Conservation (phyloP, 2,113 vertebrate genomes). For the Sinosuthora webbiana region DNA sequence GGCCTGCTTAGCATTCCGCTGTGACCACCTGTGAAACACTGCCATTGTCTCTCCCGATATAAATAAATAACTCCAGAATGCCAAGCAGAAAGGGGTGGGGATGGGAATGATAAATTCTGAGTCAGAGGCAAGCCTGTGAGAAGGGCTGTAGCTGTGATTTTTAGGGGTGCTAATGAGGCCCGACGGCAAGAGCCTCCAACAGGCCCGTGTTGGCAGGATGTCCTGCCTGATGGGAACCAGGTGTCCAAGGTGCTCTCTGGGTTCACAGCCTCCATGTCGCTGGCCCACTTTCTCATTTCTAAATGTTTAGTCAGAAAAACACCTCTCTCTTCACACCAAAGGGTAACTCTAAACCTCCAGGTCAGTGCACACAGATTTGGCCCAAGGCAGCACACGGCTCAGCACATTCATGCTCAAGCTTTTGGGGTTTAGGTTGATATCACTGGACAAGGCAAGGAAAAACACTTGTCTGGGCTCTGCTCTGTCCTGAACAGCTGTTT, state of each 20-base stretch:
- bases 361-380: neutral
- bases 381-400: fast-evolving
- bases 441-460: neutral
- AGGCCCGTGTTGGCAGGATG: neutral
- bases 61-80: conserved; percentile 60
- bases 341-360: neutral
- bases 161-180: conserved; percentile 31
- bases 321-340: neutral
- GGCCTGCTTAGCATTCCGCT: conserved; percentile 45
- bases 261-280: neutral
- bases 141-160: conserved; percentile 8
- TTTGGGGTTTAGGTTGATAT: neutral
- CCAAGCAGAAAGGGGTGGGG: conserved; percentile 20
- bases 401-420: neutral
- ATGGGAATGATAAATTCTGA: conserved; percentile 9
- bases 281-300: neutral
- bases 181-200: neutral
- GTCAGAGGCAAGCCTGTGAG: neutral
- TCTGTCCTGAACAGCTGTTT: neutral
- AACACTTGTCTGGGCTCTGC: neutral
- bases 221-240: neutral
- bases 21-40: neutral
- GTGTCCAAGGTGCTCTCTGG: neutral
- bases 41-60: conserved; percentile 43
- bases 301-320: neutral